phyloP scores from a whole-genome alignment of 2,888 invertebrate species.

The Macrosiphum euphorbiae region DNA sequence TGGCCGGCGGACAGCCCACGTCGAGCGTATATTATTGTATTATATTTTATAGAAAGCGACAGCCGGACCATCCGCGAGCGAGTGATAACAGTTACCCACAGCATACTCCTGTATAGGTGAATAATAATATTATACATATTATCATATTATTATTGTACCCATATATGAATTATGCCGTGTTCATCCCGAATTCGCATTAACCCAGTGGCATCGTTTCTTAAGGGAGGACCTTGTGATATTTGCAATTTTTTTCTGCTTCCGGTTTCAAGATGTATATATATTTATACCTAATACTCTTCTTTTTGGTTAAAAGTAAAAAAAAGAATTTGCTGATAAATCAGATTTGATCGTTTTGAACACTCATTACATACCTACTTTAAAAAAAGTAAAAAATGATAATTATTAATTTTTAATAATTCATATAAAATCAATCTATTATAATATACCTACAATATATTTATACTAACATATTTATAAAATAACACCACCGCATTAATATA shows the following conservation, averaged over 20 bases:
- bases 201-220: neutral
- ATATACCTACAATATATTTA: neutral
- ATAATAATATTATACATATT: no score
- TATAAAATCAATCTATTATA: neutral
- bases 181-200: neutral
- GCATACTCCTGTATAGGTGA: neutral
- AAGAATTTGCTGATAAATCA: neutral
- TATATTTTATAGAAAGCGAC: neutral
- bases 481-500: no score
- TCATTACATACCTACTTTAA: neutral
- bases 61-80: neutral
- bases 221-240: neutral
- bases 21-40: neutral
- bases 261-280: neutral
- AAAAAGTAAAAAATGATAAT: neutral
- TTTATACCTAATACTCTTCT: neutral
- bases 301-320: neutral
- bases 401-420: neutral
- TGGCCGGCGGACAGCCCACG: conserved; percentile 1
- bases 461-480: neutral
- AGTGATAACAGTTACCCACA: neutral
- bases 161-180: neutral
- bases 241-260: neutral
- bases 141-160: no score
- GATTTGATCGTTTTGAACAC: neutral